phyloP scores from a whole-genome alignment of 2,113 vertebrate genomes.

The Nyctereutes procyonoides region DNA sequence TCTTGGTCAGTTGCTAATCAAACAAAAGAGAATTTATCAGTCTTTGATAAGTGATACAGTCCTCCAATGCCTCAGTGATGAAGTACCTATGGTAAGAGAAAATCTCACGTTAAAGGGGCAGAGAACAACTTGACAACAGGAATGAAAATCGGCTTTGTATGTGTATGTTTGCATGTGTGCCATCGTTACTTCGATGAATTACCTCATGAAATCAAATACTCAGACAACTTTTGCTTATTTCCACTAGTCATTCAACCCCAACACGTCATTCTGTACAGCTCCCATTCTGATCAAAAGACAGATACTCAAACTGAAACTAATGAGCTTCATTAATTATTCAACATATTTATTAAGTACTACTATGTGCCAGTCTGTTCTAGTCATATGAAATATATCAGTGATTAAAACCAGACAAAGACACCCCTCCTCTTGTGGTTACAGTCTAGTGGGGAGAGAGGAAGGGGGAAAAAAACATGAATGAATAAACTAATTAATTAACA shows the following conservation, averaged over 20 bases:
- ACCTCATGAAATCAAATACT: not conserved
- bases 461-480: not conserved
- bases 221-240: not conserved
- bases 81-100: not conserved
- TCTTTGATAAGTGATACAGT: not conserved
- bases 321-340: not conserved
- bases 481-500: not conserved
- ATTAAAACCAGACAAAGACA: not conserved
- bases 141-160: not conserved
- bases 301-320: not conserved
- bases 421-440: not conserved
- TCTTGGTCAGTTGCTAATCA: constrained; percentile 25
- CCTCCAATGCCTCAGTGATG: not conserved
- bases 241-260: not conserved
- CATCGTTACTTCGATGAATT: not conserved
- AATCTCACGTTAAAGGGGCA: not conserved
- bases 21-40: constrained; percentile 1
- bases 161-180: not conserved
- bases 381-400: not conserved
- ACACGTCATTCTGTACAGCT: not conserved
- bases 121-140: not conserved
- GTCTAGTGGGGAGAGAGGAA: not conserved
- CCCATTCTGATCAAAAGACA: not conserved
- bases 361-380: not conserved
- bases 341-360: not conserved